A percentile compares a stretch with the other conserved stretches of the same genome.
Evolutionary conservation across 2,113 vertebrate species (phyloP).

Genomic region (Pelodiscus sinensis): DNA sequence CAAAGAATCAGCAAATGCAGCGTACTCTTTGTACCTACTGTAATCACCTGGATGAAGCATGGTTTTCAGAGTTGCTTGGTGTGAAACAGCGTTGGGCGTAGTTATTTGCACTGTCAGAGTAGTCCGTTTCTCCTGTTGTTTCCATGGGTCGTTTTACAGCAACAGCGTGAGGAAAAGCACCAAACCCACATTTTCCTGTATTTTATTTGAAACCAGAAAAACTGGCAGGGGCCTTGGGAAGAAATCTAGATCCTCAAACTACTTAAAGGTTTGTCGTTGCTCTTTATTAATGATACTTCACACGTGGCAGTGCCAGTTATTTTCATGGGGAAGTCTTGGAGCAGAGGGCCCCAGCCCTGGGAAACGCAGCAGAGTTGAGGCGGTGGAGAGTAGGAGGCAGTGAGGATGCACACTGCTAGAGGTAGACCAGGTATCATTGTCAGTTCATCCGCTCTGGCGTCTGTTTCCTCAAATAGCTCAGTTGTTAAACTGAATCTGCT

Average conservation of each 20-base stretch:
- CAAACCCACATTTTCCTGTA: neutral
- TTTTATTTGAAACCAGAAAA: neutral
- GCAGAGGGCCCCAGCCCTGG: neutral
- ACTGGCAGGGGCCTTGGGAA: neutral
- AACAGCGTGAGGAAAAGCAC: neutral
- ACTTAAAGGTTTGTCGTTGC: neutral
- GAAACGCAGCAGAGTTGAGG: neutral
- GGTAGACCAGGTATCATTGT: neutral
- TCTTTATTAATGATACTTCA: neutral
- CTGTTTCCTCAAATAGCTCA: neutral
- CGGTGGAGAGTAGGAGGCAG: neutral
- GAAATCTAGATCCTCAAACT: neutral
- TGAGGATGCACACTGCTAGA: neutral
- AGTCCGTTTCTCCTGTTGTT: neutral
- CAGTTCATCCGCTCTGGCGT: neutral
- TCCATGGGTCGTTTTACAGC: neutral
- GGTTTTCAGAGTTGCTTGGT: conserved; percentile 17
- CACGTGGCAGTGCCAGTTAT: neutral
- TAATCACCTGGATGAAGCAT: neutral
- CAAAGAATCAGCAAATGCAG: neutral
- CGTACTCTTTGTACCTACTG: neutral
- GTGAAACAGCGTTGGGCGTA: neutral
- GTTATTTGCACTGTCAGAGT: neutral
- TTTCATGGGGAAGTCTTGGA: neutral
- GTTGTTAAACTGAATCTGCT: neutral